Percentiles rank a stretch among this genome's conserved stretches.
These are phyloP conservation scores for Picus viridis DNA, from an alignment of 2,797 vertebrate species.

Conservation along the genomic window DNA sequence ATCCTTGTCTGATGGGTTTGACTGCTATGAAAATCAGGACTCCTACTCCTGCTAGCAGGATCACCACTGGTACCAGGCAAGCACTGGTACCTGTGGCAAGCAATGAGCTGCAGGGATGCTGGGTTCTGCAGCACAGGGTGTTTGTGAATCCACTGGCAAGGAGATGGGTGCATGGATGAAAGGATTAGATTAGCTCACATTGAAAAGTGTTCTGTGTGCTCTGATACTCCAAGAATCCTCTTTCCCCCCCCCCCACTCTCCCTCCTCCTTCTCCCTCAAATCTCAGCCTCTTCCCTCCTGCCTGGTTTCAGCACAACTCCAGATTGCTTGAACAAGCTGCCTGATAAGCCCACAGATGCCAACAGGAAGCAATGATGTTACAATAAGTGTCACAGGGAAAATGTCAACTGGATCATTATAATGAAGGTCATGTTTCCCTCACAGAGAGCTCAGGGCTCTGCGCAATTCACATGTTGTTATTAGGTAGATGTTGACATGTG, in stretches of 20 bases:
- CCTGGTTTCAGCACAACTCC: conserved; percentile 71
- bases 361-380: conserved; percentile 73
- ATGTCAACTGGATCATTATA: conserved; percentile 78
- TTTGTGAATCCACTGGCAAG: not conserved
- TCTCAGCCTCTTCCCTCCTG: conserved; percentile 41
- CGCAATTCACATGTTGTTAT: conserved; percentile 71
- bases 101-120: not conserved
- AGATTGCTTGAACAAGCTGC: conserved; percentile 69
- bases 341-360: conserved; percentile 68
- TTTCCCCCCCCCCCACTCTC: no score
- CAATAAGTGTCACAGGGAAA: conserved; percentile 73
- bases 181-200: not conserved
- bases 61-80: not conserved
- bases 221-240: not conserved
- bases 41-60: not conserved
- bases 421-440: conserved; percentile 74
- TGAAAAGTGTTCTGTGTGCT: not conserved
- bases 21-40: not conserved
- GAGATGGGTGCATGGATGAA: not conserved
- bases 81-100: not conserved
- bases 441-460: conserved; percentile 66
- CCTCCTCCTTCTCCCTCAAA: not conserved
- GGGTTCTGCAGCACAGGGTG: not conserved
- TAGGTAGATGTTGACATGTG: conserved; percentile 59
- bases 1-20: not conserved